phyloP scores from a whole-genome alignment of 2,113 vertebrate species.

The Myotis brandtii region DNA sequence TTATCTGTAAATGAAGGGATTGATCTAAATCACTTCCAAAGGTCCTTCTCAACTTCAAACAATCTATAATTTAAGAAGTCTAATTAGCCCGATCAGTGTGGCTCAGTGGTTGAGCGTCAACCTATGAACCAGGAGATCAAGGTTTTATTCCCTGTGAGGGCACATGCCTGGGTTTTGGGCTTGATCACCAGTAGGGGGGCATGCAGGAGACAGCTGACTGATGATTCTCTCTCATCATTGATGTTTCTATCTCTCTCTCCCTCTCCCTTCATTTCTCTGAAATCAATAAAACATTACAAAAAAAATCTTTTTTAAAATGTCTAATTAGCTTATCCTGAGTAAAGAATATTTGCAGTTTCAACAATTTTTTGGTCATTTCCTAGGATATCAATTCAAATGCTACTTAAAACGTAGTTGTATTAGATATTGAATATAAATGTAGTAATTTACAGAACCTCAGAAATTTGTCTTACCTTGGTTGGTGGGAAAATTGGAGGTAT shows the following conservation, averaged over 20 bases:
- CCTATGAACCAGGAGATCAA: no score
- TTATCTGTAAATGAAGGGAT: background rate
- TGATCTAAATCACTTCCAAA: background rate
- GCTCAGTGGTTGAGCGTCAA: no score
- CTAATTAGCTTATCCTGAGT: constrained; percentile 20
- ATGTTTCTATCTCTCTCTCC: no score
- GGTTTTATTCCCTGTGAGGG: no score
- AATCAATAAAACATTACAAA: no score
- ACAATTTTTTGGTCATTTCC: background rate
- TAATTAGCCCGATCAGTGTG: background rate
- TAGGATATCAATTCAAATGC: constrained; percentile 14
- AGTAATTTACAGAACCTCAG: constrained; percentile 1
- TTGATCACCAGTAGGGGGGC: no score
- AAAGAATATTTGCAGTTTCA: background rate
- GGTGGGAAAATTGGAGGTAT: background rate
- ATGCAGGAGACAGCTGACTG: no score
- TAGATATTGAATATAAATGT: background rate
- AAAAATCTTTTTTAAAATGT: background rate
- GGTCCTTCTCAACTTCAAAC: background rate
- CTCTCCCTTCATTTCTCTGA: no score
- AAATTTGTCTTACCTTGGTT: background rate
- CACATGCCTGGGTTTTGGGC: no score
- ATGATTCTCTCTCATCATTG: no score
- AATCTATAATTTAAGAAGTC: background rate
- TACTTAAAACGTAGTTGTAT: background rate